Evolutionary conservation across 1,140 invertebrate genomes (phyloP).

Genomic region (Dryas iulia): DNA sequence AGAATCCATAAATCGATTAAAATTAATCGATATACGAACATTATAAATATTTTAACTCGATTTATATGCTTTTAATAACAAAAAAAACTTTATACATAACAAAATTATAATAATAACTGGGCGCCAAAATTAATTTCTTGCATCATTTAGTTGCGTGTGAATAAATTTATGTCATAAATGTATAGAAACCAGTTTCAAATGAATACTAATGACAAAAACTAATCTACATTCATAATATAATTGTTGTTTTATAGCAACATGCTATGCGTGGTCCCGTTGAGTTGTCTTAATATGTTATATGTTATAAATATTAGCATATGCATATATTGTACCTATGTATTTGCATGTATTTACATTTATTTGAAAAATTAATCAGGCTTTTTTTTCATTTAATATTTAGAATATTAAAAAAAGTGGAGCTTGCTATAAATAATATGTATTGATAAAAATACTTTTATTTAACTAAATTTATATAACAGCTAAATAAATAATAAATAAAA

Average conservation of each 20-base stretch:
- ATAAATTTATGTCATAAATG: constrained; percentile 15
- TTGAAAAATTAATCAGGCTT: neutral
- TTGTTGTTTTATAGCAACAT: neutral
- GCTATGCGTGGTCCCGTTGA: neutral
- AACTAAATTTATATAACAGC: too few relatives aligned
- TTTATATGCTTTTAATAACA: neutral
- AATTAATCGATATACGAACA: neutral
- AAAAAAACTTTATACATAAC: neutral
- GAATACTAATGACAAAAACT: constrained; percentile 4
- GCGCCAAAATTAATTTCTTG: constrained; percentile 19
- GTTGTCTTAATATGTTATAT: neutral
- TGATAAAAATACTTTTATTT: too few relatives aligned
- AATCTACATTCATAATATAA: constrained; percentile 7
- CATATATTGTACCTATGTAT: neutral
- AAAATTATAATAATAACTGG: neutral
- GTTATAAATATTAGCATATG: neutral
- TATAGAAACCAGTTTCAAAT: constrained; percentile 8
- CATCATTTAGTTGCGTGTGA: constrained; percentile 27
- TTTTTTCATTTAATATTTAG: too few relatives aligned
- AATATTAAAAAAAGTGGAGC: too few relatives aligned
- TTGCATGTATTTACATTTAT: neutral
- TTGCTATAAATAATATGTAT: too few relatives aligned
- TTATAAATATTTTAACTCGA: neutral
- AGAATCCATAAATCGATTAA: neutral
- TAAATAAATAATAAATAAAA: too few relatives aligned